Evolutionary conservation across 2,888 invertebrate species (phyloP), one percentile per base, ranked within the genome.

Genomic region (Alloscopus bannaensis): DNA sequence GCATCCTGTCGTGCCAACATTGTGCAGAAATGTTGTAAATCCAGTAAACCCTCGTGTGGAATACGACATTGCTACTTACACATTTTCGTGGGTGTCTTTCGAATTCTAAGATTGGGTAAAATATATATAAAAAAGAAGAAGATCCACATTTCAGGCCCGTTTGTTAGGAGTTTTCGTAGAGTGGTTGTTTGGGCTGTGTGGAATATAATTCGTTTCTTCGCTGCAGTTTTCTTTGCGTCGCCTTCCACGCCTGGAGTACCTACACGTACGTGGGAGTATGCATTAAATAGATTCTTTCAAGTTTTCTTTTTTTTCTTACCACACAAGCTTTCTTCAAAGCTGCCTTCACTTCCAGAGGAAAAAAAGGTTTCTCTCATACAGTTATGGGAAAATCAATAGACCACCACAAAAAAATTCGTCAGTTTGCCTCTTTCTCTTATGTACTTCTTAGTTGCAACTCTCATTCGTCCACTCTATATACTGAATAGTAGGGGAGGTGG

Each of bases 361-460:
- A n/a, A n/a, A n/a, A n/a, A 47, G 47, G 47, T n/a, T 47, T 47
- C 47, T n/a, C n/a, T 3, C 40, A 36, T 18, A 40, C 62, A 28
- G 68, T 69, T 68, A 76, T 69, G 68, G 76, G 62, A 76, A 76
- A 76, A 76, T 76, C 76, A 76, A 76, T 76, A 76, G 76, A 47
- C 26, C 42, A 36, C 66, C 50, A 42, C 13, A 52, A 26, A 18
- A 36, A 69, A 71, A 62, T 36, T 50, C 31, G 20, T 70, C 42
- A 42, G 60, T 57, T 47, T 66, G 29, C 66, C 18, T 18, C 45
- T 40, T 45, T 18, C 65, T n/a, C 47, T 65, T 28, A 65, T n/a
- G n/a, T n/a, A n/a, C n/a, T n/a, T n/a, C 65, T 28, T 20, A 50
- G 65, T 65, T 65, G 50, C 65, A 65, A 47, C 50, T 26, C 50